Evolutionary conservation across 2,113 vertebrate species (phyloP), one percentile per base, ranked within the genome.

Genomic region (Atlantisia rogersi): DNA sequence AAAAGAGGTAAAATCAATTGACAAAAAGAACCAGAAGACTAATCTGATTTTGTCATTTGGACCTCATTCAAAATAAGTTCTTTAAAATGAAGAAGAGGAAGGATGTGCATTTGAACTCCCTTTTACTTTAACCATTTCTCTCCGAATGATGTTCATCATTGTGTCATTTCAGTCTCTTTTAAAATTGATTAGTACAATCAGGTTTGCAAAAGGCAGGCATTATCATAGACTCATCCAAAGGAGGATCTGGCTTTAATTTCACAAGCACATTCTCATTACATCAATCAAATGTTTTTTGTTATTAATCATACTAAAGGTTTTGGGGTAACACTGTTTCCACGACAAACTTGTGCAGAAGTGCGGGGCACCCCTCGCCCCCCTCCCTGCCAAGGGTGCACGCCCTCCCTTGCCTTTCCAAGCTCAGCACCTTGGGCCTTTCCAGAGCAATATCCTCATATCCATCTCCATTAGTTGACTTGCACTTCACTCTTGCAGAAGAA

Each of bases 1-100:
- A 93, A 95, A 89, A 90, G 84, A 92, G 44, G 78, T 60, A 95
- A 95, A 95, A 86, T 83, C 86, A 95, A 64, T 11, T 87, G 86
- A 87, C 56, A 96, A 86, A 88, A 58, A 68, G 39, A 60, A 87
- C 50, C 21, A 86, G 59, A 90, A 92, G 95, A 90, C 8, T 2
- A 70, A 77, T 69, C 68, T 84, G 82, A 86, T 86, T 76, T 79
- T 81, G 42, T 86, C 12, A 83, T 92, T 94, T 95, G 71, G 76
- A 88, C 39, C 37, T 92, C 46, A 60, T 69, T 85, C 65, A 86
- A 67, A 83, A 69, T 42, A 59, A 64, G 48, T 73, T 86, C 12
- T 88, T 91, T 63, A 77, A 94, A 83, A 55, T 44, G 16, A 94
- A 82, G 63, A 80, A 82, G 20, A 83, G 53, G 35, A 84, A 71